Conservation (phyloP, 2,888 invertebrate genomes). For the Platycheirus albimanus region DNA sequence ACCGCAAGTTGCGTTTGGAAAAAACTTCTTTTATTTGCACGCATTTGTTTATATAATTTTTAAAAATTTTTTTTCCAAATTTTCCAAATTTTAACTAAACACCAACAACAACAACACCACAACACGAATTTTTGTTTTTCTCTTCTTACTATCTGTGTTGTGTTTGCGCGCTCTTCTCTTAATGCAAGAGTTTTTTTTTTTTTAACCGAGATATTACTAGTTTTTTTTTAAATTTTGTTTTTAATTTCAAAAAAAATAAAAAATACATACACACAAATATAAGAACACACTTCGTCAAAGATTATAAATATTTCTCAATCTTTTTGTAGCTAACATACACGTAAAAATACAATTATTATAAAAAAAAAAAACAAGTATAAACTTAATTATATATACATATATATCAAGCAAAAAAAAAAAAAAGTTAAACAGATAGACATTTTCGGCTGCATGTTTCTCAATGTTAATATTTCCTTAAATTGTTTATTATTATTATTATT, state of each 20-base stretch:
- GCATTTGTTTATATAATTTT: slow-evolving; percentile 55
- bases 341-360: slow-evolving; percentile 68
- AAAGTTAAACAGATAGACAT: slow-evolving; percentile 49
- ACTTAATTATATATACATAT: slow-evolving; percentile 62
- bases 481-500: slow-evolving; percentile 56
- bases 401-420: too few species aligned
- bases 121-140: slow-evolving; percentile 8
- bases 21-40: slow-evolving; percentile 73
- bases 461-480: slow-evolving; percentile 80
- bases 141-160: slow-evolving; percentile 1
- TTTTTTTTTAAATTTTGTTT: slow-evolving; percentile 20
- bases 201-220: too few species aligned
- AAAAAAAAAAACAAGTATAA: slow-evolving; percentile 43
- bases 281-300: slow-evolving; percentile 73
- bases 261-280: slow-evolving; percentile 36
- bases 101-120: too few species aligned
- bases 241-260: neutral
- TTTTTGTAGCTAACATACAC: slow-evolving; percentile 73
- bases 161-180: slow-evolving; percentile 13
- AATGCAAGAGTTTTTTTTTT: slow-evolving; percentile 3
- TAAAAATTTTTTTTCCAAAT: too few species aligned
- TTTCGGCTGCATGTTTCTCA: slow-evolving; percentile 82
- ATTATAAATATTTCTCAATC: slow-evolving; percentile 58
- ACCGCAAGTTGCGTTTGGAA: slow-evolving; percentile 14
- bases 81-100: slow-evolving; percentile 37